These are phyloP conservation scores for Balaeniceps rex DNA, from an alignment of 2,113 vertebrate species.

Conservation along the genomic window DNA sequence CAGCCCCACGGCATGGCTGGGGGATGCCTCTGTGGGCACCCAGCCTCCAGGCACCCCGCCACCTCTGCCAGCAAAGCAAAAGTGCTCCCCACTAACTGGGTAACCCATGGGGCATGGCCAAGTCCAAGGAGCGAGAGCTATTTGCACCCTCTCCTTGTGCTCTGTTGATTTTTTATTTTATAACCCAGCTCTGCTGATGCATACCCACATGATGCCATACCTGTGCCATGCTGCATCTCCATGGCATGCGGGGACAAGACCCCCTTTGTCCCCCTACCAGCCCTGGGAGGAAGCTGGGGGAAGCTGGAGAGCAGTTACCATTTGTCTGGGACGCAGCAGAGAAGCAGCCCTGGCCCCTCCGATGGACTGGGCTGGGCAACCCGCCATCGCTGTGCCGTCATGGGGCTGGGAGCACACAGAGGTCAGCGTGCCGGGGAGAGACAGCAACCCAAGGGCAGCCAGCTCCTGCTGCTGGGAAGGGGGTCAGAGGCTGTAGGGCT, in stretches of 20 bases:
- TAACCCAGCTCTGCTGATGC: neutral
- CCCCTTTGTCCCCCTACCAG: neutral
- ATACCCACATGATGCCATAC: neutral
- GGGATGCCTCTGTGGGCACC: neutral
- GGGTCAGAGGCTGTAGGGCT: neutral
- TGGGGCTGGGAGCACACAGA: neutral
- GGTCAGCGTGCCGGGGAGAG: neutral
- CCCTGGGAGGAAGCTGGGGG: accelerated
- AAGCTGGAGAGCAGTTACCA: neutral
- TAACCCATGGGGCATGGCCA: neutral
- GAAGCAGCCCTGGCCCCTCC: neutral
- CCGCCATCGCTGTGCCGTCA: neutral
- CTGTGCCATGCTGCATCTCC: neutral
- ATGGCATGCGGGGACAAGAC: accelerated
- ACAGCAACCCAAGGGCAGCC: neutral
- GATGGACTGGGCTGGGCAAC: neutral
- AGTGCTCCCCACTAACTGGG: neutral
- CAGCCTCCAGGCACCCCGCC: neutral
- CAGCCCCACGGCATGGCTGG: neutral
- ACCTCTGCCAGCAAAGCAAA: neutral
- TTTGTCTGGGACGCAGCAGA: accelerated
- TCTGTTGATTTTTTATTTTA: neutral
- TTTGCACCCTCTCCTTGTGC: neutral
- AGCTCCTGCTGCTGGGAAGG: neutral
- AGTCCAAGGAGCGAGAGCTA: neutral